Percentiles rank a stretch among this genome's conserved stretches.
Evolutionary conservation across 92 coral and sea anemone genomes (phyloP).

Genomic region (Porites divaricata): DNA sequence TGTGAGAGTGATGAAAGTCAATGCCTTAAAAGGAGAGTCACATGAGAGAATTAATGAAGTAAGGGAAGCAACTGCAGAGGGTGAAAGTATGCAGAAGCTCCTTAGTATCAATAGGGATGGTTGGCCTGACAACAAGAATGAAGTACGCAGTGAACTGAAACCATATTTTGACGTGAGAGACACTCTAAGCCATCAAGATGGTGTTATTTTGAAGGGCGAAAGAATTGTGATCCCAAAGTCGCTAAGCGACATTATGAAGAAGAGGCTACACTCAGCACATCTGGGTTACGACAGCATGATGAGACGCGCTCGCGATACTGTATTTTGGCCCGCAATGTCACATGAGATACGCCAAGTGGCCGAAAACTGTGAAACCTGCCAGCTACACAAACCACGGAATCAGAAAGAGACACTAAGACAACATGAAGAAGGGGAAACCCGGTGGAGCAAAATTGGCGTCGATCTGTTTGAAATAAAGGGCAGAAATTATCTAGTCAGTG

Average conservation of each 20-base stretch:
- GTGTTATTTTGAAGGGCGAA: conserved; percentile 21
- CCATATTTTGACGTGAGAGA: conserved; percentile 57
- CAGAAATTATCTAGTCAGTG: too few species aligned
- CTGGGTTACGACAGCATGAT: not conserved
- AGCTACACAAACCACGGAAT: conserved; percentile 37
- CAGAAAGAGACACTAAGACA: conserved; percentile 22
- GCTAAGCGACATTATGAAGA: conserved; percentile 7
- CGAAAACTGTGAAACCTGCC: conserved; percentile 46
- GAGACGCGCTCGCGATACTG: too few species aligned
- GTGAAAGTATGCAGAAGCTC: conserved; percentile 35
- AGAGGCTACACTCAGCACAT: conserved; percentile 45
- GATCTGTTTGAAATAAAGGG: too few species aligned
- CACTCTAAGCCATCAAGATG: conserved; percentile 36
- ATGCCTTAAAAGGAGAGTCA: conserved; percentile 35
- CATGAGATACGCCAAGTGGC: conserved; percentile 40
- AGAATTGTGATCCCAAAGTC: conserved; percentile 6
- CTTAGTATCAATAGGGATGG: conserved; percentile 30
- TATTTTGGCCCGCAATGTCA: conserved; percentile 21
- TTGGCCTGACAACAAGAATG: conserved; percentile 53
- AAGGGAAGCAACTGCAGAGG: conserved; percentile 51
- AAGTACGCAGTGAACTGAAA: conserved; percentile 31
- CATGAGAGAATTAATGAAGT: conserved; percentile 51
- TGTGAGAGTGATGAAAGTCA: conserved; percentile 16
- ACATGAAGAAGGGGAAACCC: conserved; percentile 33
- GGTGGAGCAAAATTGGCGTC: not conserved